Evolutionary conservation across 2,888 invertebrate species (phyloP).

Genomic region (Orthosia incerta): DNA sequence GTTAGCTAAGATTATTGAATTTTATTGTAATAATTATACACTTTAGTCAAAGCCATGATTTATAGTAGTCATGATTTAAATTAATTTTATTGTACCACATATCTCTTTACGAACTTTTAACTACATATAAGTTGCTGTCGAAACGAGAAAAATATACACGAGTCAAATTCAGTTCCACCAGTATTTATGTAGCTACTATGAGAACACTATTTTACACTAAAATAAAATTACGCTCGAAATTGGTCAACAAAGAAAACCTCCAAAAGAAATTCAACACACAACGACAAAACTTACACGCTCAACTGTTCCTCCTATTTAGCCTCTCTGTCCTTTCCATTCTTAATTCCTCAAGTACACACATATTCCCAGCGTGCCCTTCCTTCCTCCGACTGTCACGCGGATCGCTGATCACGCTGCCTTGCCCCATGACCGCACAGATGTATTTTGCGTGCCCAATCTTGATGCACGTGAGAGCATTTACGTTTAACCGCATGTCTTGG

Average conservation of each 20-base stretch:
- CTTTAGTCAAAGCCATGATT: not conserved
- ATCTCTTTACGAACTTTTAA: no score
- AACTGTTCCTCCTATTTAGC: not conserved
- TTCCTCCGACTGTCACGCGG: slow-evolving; percentile 41
- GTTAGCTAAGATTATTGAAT: not conserved
- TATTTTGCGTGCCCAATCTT: slow-evolving; percentile 77
- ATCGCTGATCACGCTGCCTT: slow-evolving; percentile 66
- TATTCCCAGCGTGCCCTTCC: slow-evolving; percentile 47
- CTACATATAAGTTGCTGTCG: no score
- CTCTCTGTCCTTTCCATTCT: slow-evolving; percentile 17
- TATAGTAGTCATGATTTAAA: no score
- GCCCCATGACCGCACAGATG: slow-evolving; percentile 64
- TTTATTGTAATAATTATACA: not conserved
- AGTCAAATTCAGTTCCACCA: not conserved
- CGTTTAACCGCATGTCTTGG: slow-evolving; percentile 50
- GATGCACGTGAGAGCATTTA: slow-evolving; percentile 78
- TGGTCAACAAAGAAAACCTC: not conserved
- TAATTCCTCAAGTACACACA: slow-evolving; percentile 43
- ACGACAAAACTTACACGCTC: not conserved
- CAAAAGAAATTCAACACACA: not conserved
- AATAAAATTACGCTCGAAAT: not conserved
- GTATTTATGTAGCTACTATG: no score
- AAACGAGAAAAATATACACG: no score
- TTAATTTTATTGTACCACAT: no score
- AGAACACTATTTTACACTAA: not conserved